Percentiles rank a stretch among this genome's conserved stretches.
These are phyloP conservation scores for Ischnura elegans DNA, from an alignment of 2,888 invertebrate genomes.

Conservation along the genomic window DNA sequence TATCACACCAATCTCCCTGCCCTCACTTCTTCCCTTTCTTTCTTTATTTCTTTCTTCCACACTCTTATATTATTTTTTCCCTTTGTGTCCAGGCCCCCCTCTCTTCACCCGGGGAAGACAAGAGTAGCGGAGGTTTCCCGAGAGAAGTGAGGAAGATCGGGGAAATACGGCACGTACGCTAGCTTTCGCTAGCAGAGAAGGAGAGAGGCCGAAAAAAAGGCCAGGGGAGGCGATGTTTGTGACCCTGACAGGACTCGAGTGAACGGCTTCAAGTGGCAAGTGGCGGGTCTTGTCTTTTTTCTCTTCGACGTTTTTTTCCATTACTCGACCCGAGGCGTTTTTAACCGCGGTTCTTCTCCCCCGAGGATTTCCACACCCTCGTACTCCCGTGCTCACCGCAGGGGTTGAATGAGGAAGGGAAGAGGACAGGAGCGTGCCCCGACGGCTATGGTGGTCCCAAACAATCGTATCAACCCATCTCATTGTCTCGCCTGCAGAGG, in stretches of 20 bases:
- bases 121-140: not conserved
- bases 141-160: slow-evolving; percentile 1
- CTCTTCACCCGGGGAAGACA: not conserved
- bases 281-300: not conserved
- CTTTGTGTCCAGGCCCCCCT: too few species aligned
- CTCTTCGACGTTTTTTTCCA: not conserved
- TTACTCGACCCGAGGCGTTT: not conserved
- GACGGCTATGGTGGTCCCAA: not conserved
- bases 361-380: not conserved
- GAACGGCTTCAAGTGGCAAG: slow-evolving; percentile 17
- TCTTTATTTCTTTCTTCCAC: not conserved
- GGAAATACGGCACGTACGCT: slow-evolving; percentile 9
- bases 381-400: too few species aligned
- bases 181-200: not conserved
- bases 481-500: slow-evolving; percentile 2
- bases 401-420: not conserved
- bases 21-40: not conserved
- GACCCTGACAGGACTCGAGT: slow-evolving; percentile 13
- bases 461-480: slow-evolving; percentile 30
- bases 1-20: not conserved
- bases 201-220: not conserved
- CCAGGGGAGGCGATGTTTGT: not conserved
- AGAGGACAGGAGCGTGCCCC: slow-evolving; percentile 1
- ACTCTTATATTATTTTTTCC: too few species aligned
- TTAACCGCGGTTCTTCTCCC: not conserved